Percentiles rank a stretch among this genome's conserved stretches.
phyloP scores from a whole-genome alignment of 2,797 vertebrate species.

The Numenius phaeopus region DNA sequence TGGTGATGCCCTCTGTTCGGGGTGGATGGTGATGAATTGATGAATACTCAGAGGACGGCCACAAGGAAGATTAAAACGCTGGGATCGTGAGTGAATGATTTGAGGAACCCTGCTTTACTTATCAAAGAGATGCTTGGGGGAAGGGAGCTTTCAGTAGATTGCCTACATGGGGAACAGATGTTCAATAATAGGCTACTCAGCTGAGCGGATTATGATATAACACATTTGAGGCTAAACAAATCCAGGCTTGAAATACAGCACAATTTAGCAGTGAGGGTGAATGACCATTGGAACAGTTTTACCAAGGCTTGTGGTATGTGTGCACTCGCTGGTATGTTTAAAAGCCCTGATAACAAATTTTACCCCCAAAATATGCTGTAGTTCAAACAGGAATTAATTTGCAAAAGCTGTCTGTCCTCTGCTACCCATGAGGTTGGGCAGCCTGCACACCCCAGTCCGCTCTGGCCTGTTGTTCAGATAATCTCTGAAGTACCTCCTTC shows the following conservation, averaged over 20 bases:
- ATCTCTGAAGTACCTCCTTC: not conserved
- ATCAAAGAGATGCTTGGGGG: slow-evolving; percentile 22
- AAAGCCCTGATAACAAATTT: not conserved
- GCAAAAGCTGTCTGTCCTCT: not conserved
- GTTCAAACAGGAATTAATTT: not conserved
- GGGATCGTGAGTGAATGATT: slow-evolving; percentile 9
- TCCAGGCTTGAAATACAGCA: slow-evolving; percentile 38
- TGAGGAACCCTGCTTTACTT: slow-evolving; percentile 38
- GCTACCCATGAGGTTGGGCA: not conserved
- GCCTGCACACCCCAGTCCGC: rapidly evolving
- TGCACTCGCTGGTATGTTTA: not conserved
- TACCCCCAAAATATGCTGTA: not conserved
- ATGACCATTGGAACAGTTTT: slow-evolving; percentile 21
- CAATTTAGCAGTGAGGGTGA: not conserved
- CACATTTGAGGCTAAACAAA: slow-evolving; percentile 52
- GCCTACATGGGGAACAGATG: slow-evolving; percentile 61
- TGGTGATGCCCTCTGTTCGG: slow-evolving; percentile 44
- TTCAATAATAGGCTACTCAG: slow-evolving; percentile 53
- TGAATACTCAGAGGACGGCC: not conserved
- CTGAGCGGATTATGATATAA: slow-evolving; percentile 55
- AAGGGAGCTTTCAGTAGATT: slow-evolving; percentile 39
- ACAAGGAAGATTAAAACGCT: not conserved
- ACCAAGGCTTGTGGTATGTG: not conserved
- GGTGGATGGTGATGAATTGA: slow-evolving; percentile 16
- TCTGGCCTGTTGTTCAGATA: not conserved